A percentile compares a stretch with the other conserved stretches of the same genome.
Evolutionary conservation across 2,888 invertebrate genomes (phyloP).

Genomic region (Machimus atricapillus): DNA sequence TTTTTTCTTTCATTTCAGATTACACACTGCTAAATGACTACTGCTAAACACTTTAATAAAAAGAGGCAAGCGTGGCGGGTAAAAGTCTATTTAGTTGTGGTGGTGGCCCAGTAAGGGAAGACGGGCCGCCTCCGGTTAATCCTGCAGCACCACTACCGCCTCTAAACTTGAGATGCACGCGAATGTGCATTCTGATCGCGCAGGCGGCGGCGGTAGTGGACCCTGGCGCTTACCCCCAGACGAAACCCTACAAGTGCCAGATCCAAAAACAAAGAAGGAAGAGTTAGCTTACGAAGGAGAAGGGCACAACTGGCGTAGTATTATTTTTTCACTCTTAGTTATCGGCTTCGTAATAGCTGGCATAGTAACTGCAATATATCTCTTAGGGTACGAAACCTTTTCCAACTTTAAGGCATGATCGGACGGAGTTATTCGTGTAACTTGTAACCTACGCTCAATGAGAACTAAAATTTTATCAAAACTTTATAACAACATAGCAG

Average conservation of each 20-base stretch:
- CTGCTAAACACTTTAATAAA: conserved; percentile 50
- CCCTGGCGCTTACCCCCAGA: conserved; percentile 92
- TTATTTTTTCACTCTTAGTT: conserved; percentile 84
- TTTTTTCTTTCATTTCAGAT: conserved; percentile 17
- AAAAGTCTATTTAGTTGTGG: conserved; percentile 51
- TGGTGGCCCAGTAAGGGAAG: conserved; percentile 52
- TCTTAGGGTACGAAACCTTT: conserved; percentile 72
- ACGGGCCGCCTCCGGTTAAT: conserved; percentile 62
- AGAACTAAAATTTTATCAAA: too few species aligned
- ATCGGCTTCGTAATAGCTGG: conserved; percentile 87
- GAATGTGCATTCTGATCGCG: conserved; percentile 86
- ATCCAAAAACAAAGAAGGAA: conserved; percentile 83
- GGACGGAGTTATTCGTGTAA: not conserved
- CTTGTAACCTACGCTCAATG: too few species aligned
- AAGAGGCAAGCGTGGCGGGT: conserved; percentile 69
- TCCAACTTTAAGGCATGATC: not conserved
- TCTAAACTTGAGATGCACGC: conserved; percentile 75
- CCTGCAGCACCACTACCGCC: conserved; percentile 47
- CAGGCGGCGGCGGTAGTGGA: conserved; percentile 69
- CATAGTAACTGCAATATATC: conserved; percentile 87
- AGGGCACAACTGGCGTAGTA: conserved; percentile 89
- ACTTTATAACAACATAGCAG: too few species aligned
- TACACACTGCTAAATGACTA: conserved; percentile 46
- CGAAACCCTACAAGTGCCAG: conserved; percentile 90
- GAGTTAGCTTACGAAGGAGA: conserved; percentile 80